Base-by-base conservation (phyloP, 2,797 vertebrate genomes). In the Zalophus californianus region DNA sequence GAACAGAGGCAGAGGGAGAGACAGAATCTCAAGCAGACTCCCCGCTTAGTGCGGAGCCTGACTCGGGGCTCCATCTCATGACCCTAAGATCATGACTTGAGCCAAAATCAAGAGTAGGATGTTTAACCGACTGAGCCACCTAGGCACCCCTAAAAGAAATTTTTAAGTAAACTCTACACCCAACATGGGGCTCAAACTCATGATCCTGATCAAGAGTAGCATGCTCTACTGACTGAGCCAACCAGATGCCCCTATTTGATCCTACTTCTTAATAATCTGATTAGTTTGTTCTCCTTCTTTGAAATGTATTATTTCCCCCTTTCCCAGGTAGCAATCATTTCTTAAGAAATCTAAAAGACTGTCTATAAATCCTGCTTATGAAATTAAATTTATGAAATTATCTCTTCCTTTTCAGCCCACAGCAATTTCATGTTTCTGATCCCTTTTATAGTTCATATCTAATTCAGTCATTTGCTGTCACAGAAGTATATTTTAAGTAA, bases 401-500 rank as follows among this genome's bases (percentile, higher is more conserved):
- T 56, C n/a, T 48, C 56, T n/a, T 96, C 41, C 29, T 73, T 79
- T 86, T 44, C 21, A 90, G 50, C 4, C 32, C 23, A 56, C 35
- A 73, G 35, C 5, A 75, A 54, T 92, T 78, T 79, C 66, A 52
- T n/a, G 20, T 60, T 66, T 94, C 70, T 92, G 48, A 56, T 86
- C 18, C 21, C 20, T 91, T 86, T 85, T 83, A 50, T n/a, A 88
- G 32, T 58, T 90, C 86, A 93, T 91, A 82, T 3, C 8, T 38
- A 87, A 3, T 38, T 89, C 35, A 70, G 35, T 38, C 54, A 75
- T 88, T 62, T 35, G 9, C 12, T 68, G 20, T 66, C 84, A 91
- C 48, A 18, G 64, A 79, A 70, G 27, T 72, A n/a, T 85, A 91
- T 91, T 79, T 94, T 94, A 92, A 90, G 50, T 96, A 86, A 94